Conservation (phyloP, 2,113 vertebrate genomes). For the Eudyptes chrysolophus region DNA sequence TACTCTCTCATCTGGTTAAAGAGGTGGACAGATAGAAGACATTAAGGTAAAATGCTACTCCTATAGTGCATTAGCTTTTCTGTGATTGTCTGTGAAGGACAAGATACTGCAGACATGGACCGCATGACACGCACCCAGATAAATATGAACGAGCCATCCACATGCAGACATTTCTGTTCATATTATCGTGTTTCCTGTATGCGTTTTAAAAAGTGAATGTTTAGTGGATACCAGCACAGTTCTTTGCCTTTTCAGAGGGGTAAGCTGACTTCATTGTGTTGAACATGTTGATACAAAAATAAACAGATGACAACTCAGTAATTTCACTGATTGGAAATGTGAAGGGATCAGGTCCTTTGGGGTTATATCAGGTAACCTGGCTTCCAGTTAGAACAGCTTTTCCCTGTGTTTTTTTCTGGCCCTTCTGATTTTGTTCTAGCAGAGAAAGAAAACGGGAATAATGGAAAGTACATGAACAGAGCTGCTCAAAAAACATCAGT, state of each 20-base stretch:
- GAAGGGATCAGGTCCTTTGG: slow-evolving; percentile 15
- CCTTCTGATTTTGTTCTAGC: not conserved
- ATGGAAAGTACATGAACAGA: not conserved
- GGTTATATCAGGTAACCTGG: slow-evolving; percentile 39
- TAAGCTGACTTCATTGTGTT: not conserved
- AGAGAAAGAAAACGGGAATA: not conserved
- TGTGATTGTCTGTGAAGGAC: not conserved
- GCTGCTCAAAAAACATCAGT: not conserved
- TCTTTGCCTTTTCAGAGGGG: not conserved
- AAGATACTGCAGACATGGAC: not conserved
- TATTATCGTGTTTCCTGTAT: not conserved
- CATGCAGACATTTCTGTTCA: not conserved
- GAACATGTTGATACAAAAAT: slow-evolving; percentile 21
- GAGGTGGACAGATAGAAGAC: not conserved
- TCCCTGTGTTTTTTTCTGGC: not conserved
- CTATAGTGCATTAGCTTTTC: not conserved
- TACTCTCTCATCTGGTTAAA: not conserved
- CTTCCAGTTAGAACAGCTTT: not conserved
- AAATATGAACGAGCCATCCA: not conserved
- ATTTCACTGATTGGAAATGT: slow-evolving; percentile 32
- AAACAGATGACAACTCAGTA: slow-evolving; percentile 12
- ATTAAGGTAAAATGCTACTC: not conserved
- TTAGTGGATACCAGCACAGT: not conserved
- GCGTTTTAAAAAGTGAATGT: not conserved
- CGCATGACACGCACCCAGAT: not conserved